phyloP scores from a whole-genome alignment of 2,113 vertebrate species.

The Naja naja region DNA sequence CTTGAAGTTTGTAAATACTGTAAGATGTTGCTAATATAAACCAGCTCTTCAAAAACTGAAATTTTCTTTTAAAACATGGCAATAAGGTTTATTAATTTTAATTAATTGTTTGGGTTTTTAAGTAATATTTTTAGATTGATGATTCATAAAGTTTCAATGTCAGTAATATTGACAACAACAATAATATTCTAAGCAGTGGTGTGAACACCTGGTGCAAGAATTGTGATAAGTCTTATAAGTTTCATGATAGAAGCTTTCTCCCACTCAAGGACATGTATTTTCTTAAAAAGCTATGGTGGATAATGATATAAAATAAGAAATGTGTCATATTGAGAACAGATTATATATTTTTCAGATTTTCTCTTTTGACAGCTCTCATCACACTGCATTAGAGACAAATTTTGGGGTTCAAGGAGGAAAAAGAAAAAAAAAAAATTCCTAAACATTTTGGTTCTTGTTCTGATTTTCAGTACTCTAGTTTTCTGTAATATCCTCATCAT shows the following conservation, averaged over 20 bases:
- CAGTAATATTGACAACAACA: background rate
- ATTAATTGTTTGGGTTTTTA: background rate
- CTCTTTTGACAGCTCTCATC: background rate
- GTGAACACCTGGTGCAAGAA: background rate
- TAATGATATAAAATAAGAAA: background rate
- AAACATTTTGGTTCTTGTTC: background rate
- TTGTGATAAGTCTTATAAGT: background rate
- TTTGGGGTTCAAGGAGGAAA: background rate
- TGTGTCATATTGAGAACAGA: background rate
- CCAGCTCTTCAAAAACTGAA: background rate
- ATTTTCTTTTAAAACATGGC: background rate
- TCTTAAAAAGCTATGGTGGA: background rate
- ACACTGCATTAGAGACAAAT: background rate
- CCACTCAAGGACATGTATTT: background rate
- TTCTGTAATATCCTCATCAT: background rate
- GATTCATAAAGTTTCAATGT: conserved; percentile 6
- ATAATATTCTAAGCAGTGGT: background rate
- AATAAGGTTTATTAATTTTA: background rate
- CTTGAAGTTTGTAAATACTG: background rate
- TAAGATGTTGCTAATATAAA: background rate
- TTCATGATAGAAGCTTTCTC: background rate
- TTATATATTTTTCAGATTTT: background rate
- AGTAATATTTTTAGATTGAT: conserved; percentile 13
- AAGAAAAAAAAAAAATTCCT: background rate
- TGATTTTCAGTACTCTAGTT: background rate